A percentile compares a stretch with the other conserved stretches of the same genome.
Conservation (phyloP, 2,888 invertebrate species). For the Melanostoma mellinum region DNA sequence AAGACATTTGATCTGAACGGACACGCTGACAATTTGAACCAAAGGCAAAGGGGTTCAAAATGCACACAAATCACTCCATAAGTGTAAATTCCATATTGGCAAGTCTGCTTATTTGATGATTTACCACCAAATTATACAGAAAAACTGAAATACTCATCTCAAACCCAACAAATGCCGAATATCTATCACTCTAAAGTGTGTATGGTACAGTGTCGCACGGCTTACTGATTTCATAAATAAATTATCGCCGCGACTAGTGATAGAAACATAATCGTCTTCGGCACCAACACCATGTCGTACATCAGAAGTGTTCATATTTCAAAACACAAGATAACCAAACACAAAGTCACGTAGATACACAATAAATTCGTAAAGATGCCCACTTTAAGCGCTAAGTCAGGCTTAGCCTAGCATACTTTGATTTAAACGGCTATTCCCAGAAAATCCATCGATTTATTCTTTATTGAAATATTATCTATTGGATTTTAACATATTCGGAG, state of each 20-base stretch:
- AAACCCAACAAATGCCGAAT: slow-evolving; percentile 25
- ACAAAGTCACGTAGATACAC: slow-evolving; percentile 25
- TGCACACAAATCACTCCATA: too few relatives aligned
- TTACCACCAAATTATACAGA: too few relatives aligned
- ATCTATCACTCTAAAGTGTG: slow-evolving; percentile 49
- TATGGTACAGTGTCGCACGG: slow-evolving; percentile 54
- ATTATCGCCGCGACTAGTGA: slow-evolving; percentile 36
- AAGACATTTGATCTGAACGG: too few relatives aligned
- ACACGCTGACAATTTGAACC: too few relatives aligned
- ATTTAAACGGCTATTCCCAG: not conserved
- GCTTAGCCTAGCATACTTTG: not conserved
- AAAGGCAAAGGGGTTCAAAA: too few relatives aligned
- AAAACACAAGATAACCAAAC: slow-evolving; percentile 31
- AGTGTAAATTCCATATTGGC: too few relatives aligned
- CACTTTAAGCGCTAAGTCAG: slow-evolving; percentile 6
- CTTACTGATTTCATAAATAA: slow-evolving; percentile 62
- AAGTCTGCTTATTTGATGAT: too few relatives aligned
- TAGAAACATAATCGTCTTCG: not conserved
- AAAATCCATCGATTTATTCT: not conserved
- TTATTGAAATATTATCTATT: not conserved
- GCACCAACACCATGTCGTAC: not conserved
- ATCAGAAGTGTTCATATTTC: not conserved
- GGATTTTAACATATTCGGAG: not conserved
- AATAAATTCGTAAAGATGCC: slow-evolving; percentile 25
- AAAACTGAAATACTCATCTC: not conserved